A percentile compares a stretch with the other conserved stretches of the same genome.
These are phyloP conservation scores for Tipula unca DNA, from an alignment of 2,888 invertebrate species.

Conservation along the genomic window DNA sequence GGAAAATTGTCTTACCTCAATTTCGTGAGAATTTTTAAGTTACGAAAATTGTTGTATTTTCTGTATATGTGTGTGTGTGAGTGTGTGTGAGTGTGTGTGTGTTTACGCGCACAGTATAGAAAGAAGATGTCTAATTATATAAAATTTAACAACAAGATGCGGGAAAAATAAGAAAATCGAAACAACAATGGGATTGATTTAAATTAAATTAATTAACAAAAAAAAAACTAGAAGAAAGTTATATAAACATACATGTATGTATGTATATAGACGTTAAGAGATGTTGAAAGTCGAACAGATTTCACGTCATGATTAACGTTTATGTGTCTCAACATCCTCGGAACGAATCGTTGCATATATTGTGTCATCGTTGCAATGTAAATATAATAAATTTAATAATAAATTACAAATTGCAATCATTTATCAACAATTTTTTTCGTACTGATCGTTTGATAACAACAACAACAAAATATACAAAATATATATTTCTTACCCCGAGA, in stretches of 20 bases:
- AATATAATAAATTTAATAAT: not conserved
- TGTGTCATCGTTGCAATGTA: not conserved
- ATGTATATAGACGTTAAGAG: not conserved
- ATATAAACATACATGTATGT: not conserved
- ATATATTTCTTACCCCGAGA: not conserved
- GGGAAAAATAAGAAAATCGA: not conserved
- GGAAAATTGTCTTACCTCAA: not conserved
- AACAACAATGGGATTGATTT: not conserved
- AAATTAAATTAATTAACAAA: not conserved
- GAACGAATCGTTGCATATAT: not conserved
- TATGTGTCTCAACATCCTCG: not conserved
- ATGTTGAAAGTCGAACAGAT: not conserved
- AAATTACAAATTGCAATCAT: constrained; percentile 8
- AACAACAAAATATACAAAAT: not conserved
- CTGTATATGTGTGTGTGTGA: no score
- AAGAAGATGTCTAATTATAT: not conserved
- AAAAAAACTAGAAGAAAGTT: not conserved
- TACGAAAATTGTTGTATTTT: not conserved
- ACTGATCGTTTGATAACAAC: not conserved
- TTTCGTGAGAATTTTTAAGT: not conserved
- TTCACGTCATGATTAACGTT: not conserved
- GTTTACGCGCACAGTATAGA: not conserved
- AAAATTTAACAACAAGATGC: not conserved
- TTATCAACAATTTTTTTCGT: not conserved
- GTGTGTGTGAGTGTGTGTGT: no score